phyloP scores from a whole-genome alignment of 2,797 vertebrate species.

The Falco naumanni region DNA sequence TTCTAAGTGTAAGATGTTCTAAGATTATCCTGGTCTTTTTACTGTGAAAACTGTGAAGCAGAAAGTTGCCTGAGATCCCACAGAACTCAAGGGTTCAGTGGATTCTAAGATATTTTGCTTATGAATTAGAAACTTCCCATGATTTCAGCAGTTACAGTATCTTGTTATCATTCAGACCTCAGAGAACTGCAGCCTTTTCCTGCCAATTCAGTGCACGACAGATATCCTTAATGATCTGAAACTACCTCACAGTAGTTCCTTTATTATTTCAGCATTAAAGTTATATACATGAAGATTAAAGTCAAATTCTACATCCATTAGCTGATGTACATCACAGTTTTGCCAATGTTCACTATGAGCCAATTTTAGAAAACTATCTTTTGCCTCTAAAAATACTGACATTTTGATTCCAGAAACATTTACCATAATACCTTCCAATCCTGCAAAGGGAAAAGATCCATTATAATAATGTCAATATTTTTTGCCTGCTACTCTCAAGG shows the following conservation, averaged over 20 bases:
- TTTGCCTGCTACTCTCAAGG: neutral
- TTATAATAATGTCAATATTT: neutral
- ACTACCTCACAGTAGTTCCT: neutral
- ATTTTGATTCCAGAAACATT: neutral
- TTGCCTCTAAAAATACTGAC: neutral
- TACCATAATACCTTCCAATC: neutral
- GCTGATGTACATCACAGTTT: neutral
- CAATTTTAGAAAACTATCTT: neutral
- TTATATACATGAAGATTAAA: neutral
- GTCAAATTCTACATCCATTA: neutral
- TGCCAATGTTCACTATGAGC: neutral
- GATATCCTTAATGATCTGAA: neutral
- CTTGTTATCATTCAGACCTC: neutral
- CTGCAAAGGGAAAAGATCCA: neutral
- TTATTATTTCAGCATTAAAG: conserved; percentile 27
- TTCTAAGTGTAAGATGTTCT: neutral
- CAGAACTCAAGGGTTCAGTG: neutral
- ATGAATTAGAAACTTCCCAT: neutral
- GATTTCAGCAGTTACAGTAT: neutral
- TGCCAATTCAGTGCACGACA: neutral
- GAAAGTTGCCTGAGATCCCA: neutral
- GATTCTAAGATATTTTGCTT: neutral
- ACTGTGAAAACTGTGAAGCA: neutral
- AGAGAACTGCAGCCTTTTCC: neutral
- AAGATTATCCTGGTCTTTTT: neutral